phyloP scores from a whole-genome alignment of 2,888 invertebrate species.

The Hemithea aestivaria region DNA sequence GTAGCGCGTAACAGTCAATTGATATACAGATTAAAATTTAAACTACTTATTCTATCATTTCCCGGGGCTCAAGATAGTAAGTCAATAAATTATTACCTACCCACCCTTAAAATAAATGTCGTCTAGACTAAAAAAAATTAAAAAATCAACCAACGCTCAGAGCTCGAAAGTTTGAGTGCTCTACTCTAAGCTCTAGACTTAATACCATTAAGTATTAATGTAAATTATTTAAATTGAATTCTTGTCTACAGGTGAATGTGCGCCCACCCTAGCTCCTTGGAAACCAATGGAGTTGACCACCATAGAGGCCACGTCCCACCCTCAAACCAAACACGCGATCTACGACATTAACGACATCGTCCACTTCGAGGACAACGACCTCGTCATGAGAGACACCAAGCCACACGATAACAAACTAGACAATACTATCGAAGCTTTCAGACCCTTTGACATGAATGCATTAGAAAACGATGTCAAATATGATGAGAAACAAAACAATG shows the following conservation, averaged over 20 bases:
- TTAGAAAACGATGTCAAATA: constrained; percentile 27
- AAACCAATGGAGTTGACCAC: constrained; percentile 56
- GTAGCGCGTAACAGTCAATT: too few relatives aligned
- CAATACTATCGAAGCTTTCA: constrained; percentile 49
- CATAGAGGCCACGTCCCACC: constrained; percentile 41
- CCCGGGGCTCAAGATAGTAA: too few relatives aligned
- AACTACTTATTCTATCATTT: too few relatives aligned
- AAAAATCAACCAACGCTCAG: too few relatives aligned
- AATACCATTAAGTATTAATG: too few relatives aligned
- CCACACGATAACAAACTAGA: constrained; percentile 58
- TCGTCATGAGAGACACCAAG: constrained; percentile 66
- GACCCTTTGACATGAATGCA: constrained; percentile 27
- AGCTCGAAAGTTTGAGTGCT: too few relatives aligned
- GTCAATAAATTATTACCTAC: too few relatives aligned
- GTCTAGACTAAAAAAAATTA: too few relatives aligned
- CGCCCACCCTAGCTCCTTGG: constrained; percentile 67
- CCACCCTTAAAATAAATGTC: too few relatives aligned
- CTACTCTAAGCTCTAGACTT: too few relatives aligned
- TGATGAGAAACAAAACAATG: constrained; percentile 37
- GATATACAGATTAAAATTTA: too few relatives aligned
- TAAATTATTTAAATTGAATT: background rate
- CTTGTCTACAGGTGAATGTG: constrained; percentile 64
- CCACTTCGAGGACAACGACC: constrained; percentile 70
- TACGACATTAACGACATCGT: constrained; percentile 71
- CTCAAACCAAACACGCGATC: constrained; percentile 46